Base-by-base conservation (phyloP, 2,888 invertebrate genomes). In the Orthosia cruda region DNA sequence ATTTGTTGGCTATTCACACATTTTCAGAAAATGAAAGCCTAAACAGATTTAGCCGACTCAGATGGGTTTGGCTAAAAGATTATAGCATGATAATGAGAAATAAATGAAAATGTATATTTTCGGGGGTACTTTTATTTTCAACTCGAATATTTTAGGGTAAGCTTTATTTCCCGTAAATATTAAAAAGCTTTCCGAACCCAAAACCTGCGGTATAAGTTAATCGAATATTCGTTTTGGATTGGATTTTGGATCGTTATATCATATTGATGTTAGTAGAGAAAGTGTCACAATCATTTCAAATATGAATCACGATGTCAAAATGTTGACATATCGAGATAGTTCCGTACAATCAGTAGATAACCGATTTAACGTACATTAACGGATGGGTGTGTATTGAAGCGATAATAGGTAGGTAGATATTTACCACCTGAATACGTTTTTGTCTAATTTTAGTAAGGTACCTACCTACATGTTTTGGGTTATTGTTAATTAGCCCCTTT, bases 1-100 rank as follows among this genome's bases (percentile, higher is more conserved):
- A 83, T 80, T 83, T 80, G 79, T 71, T 59, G 65, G 71, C 64
- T 62, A 58, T 70, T 59, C 78, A 83, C 83, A 80, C 79, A 83
- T 83, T 83, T 83, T 71, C 57, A 23, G 64, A 80, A 79, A 80
- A 83, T 71, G 61, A 83, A 65, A 57, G 26, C 71, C 71, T 71
- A 54, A 80, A 57, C 47, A 54, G 83, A 78, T 80, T 80, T 83
- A 78, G 78, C 71, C 77, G 54, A 69, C 63, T 83, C 79, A 78
- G 62, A 83, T 54, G 79, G 79, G 65, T 83, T 65, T 78, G 70
- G 57, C 47, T 78, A 77, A 78, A 77, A 78, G 62, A 78, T 78
- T 67, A 67, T 63, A 50, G 63, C 68, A 63, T 61, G 57, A 70
- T 80, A 69, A 83, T 78, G 79, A 78, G 71, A 70, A 83, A 71